Evolutionary conservation across 2,797 vertebrate species (phyloP).

Genomic region (Silurus lanzhouensis): DNA sequence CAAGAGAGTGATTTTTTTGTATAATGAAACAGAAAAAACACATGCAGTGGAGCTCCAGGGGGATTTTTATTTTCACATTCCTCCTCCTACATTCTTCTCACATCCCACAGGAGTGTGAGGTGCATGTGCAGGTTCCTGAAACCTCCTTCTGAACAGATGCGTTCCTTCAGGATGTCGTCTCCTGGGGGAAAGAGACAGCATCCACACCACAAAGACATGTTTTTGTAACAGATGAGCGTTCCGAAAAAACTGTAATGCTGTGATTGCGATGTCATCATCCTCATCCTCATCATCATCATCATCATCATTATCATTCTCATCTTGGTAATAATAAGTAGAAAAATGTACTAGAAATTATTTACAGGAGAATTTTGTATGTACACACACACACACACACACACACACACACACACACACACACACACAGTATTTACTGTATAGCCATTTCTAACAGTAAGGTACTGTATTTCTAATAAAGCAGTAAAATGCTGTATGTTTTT

Average conservation of each 20-base stretch:
- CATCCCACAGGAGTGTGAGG: background rate
- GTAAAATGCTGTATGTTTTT: too few species aligned
- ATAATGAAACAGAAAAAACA: background rate
- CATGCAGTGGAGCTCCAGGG: background rate
- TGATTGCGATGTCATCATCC: background rate
- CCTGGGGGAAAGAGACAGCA: background rate
- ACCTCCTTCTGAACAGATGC: constrained; percentile 7
- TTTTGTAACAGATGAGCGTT: background rate
- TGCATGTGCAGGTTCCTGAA: background rate
- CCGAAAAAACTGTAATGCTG: background rate
- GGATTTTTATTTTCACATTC: background rate
- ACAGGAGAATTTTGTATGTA: background rate
- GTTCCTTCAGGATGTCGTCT: background rate
- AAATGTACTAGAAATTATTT: too few species aligned
- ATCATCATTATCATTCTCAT: background rate
- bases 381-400: background rate
- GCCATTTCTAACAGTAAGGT: too few species aligned
- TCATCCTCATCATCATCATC: background rate
- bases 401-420: background rate
- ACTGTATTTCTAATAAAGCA: too few species aligned
- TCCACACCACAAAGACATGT: background rate
- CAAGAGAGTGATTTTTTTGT: background rate
- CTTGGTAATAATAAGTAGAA: background rate
- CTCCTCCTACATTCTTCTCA: background rate
- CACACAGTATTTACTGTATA: too few species aligned